These are phyloP conservation scores for Epizoanthus rinbou DNA, from an alignment of 92 coral and sea anemone genomes.

Conservation along the genomic window DNA sequence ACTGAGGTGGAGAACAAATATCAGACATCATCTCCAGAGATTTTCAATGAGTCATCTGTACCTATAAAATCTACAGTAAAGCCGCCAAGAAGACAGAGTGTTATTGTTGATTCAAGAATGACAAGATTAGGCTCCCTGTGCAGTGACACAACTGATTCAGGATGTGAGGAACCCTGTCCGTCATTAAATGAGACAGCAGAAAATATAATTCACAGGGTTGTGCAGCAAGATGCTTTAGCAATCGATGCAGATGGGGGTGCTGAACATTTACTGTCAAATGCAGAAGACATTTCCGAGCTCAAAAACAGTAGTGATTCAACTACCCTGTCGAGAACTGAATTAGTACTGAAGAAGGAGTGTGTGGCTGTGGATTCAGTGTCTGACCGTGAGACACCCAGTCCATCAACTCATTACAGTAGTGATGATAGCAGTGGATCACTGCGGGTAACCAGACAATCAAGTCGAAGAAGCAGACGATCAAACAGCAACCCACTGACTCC, in stretches of 20 bases:
- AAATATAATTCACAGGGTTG: neutral
- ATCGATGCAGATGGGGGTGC: neutral
- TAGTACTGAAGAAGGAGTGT: neutral
- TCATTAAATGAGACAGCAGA: neutral
- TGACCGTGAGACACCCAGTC: conserved; percentile 6
- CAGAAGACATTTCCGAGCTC: neutral
- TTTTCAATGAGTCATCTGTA: neutral
- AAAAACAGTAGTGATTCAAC: conserved; percentile 2
- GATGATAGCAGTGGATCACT: neutral
- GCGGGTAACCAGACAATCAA: neutral
- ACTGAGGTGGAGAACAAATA: neutral
- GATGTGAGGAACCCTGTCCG: neutral
- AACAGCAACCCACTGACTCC: conserved; percentile 47
- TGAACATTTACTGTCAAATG: neutral
- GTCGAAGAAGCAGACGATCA: conserved; percentile 13
- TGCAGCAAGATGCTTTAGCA: neutral
- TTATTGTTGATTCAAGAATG: conserved; percentile 25
- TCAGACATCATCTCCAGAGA: neutral
- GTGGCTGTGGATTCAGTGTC: neutral
- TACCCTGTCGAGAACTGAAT: conserved; percentile 1
- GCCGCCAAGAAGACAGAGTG: conserved; percentile 29
- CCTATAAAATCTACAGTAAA: conserved; percentile 41
- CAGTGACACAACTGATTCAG: neutral
- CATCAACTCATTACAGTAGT: neutral
- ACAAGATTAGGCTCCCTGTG: neutral